Percentiles rank a stretch among this genome's conserved stretches.
phyloP scores from a whole-genome alignment of 2,888 invertebrate genomes.

The Mesochorus sp. region DNA sequence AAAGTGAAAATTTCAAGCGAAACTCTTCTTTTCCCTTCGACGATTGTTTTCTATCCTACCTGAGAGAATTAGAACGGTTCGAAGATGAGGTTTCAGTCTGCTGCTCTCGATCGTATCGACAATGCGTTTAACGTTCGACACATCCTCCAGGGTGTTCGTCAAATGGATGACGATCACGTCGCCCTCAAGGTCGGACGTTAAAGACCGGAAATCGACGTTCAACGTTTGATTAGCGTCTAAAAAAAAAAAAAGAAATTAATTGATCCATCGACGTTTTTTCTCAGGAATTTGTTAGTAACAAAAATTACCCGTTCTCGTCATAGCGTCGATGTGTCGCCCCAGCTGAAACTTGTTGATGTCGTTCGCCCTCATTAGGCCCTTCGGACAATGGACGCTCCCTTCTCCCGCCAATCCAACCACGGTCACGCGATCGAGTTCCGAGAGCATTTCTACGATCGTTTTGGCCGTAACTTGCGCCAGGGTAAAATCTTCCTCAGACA shows the following conservation, averaged over 20 bases:
- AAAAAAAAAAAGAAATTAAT: slow-evolving; percentile 4
- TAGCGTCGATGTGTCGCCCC: slow-evolving; percentile 74
- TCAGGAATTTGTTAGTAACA: neutral
- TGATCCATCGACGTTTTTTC: neutral
- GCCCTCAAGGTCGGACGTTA: slow-evolving; percentile 70
- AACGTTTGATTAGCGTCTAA: slow-evolving; percentile 72
- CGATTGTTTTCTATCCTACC: slow-evolving; percentile 66
- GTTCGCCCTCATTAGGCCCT: slow-evolving; percentile 74
- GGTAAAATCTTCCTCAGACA: slow-evolving; percentile 78
- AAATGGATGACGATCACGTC: slow-evolving; percentile 77
- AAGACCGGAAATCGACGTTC: slow-evolving; percentile 70
- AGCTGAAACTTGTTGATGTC: slow-evolving; percentile 79
- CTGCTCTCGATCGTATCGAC: slow-evolving; percentile 68
- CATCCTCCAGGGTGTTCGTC: slow-evolving; percentile 73
- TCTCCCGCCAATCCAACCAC: slow-evolving; percentile 75
- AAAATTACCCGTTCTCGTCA: slow-evolving; percentile 70
- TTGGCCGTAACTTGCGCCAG: slow-evolving; percentile 78
- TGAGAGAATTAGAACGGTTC: slow-evolving; percentile 77
- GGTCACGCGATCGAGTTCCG: slow-evolving; percentile 77
- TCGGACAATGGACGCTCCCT: slow-evolving; percentile 71
- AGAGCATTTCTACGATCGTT: slow-evolving; percentile 78
- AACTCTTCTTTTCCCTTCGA: neutral
- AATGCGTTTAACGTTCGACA: slow-evolving; percentile 70
- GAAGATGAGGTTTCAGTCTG: slow-evolving; percentile 69
- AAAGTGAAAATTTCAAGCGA: neutral